Conservation (phyloP, 2,888 invertebrate genomes). For the Conchocele bisecta region DNA sequence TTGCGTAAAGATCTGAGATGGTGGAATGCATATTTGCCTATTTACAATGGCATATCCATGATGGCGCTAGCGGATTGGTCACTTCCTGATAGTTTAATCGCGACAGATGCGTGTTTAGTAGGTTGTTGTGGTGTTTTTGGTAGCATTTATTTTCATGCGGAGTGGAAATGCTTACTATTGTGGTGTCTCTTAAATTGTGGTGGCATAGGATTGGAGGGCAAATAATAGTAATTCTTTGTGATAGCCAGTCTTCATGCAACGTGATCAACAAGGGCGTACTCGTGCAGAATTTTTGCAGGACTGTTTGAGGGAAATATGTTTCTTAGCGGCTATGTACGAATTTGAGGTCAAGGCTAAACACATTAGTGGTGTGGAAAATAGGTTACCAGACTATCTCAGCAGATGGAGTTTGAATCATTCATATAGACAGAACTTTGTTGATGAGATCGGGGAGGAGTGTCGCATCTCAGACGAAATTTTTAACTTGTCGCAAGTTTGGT, state of each 20-base stretch:
- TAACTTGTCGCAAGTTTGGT: neutral
- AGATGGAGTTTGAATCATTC: neutral
- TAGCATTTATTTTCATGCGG: conserved; percentile 7
- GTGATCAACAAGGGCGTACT: conserved; percentile 12
- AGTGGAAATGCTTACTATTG: conserved; percentile 14
- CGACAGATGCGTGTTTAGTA: conserved; percentile 13
- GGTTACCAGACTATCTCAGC: conserved; percentile 2
- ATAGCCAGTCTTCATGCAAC: neutral
- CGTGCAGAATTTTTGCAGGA: conserved; percentile 11
- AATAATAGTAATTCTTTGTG: conserved; percentile 2
- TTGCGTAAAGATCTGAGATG: conserved; percentile 12
- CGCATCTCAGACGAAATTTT: neutral
- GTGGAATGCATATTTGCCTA: conserved; percentile 14
- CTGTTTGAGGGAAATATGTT: conserved; percentile 17
- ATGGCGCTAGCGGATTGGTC: conserved; percentile 9
- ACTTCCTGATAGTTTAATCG: neutral
- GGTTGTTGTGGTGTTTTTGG: conserved; percentile 18
- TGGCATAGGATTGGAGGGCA: neutral
- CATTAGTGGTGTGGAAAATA: neutral
- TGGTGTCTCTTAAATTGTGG: conserved; percentile 27
- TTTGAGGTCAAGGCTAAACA: conserved; percentile 12
- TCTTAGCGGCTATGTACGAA: conserved; percentile 12
- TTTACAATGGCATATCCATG: conserved; percentile 11
- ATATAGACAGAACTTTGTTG: neutral
- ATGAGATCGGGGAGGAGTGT: too few relatives aligned